Evolutionary conservation across 2,113 vertebrate genomes (phyloP).

Genomic region (Syrrhaptes paradoxus): DNA sequence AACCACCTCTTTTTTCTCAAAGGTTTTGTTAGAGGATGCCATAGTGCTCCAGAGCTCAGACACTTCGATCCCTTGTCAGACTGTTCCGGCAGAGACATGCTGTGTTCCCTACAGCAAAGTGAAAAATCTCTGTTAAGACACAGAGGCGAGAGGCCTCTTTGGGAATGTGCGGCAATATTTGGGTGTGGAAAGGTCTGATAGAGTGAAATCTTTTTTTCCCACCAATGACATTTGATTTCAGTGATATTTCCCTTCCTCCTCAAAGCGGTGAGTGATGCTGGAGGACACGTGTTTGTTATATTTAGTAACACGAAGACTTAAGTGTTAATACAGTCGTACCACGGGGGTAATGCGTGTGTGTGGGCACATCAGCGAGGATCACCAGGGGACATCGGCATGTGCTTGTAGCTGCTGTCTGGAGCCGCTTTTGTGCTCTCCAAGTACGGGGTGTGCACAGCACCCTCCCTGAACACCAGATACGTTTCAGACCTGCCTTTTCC

Average conservation of each 20-base stretch:
- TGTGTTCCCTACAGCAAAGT: not conserved
- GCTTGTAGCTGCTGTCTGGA: accelerated
- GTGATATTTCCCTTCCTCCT: not conserved
- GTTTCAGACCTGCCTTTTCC: not conserved
- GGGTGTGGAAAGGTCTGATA: not conserved
- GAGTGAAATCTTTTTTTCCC: not conserved
- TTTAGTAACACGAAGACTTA: not conserved
- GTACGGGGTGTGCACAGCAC: accelerated
- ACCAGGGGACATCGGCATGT: accelerated
- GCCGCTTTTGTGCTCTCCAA: not conserved
- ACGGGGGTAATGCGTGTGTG: not conserved
- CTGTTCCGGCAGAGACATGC: not conserved
- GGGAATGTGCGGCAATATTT: not conserved
- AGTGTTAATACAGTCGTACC: not conserved
- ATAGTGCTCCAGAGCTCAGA: not conserved
- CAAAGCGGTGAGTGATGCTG: not conserved
- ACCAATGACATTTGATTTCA: not conserved
- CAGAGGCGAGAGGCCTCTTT: not conserved
- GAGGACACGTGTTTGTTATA: not conserved
- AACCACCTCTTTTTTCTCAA: not conserved
- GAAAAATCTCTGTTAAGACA: not conserved
- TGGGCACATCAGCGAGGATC: not conserved
- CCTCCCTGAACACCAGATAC: not conserved
- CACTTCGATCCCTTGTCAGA: not conserved
- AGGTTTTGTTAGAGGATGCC: not conserved